Evolutionary conservation across 2,113 vertebrate genomes (phyloP), one percentile per base, ranked within the genome.

Genomic region (Eurypyga helias): DNA sequence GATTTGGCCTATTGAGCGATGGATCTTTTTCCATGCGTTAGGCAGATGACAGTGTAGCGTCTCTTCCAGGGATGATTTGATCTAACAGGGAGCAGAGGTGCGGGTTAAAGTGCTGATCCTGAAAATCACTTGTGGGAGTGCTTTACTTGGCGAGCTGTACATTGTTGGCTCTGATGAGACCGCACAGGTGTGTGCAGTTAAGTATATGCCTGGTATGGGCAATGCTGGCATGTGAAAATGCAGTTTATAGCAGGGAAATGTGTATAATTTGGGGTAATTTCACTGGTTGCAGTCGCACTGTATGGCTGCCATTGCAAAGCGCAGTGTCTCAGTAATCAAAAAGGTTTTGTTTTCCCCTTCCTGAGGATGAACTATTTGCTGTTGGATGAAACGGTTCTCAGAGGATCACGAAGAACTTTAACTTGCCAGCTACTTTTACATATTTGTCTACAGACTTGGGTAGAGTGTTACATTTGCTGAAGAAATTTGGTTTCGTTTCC

Each of bases 371-470:
- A 67, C 95, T 97, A 38, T 81, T 92, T 82, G 79, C 65, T 95
- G 15, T 76, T 87, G 69, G 57, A 69, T 67, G 41, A 83, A 84
- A 96, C 2, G 0, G 17, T 92, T 89, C 94, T 87, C 80, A 79
- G 62, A 76, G 89, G 81, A 87, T 41, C n/a, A 34, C 1, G 1
- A 64, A 21, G 79, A 93, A 72, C 70, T 89, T 95, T 72, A 94
- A 87, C 80, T 90, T 64, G 25, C 85, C 80, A 79, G 58, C 60
- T 84, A 89, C 76, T 93, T 95, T 65, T 90, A 76, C 66, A 61
- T 97, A 89, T 91, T 96, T 95, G 80, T n/a, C 87, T 93, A 69
- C 91, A 95, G 77, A 89, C 65, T 89, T 91, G 24, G 69, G 69
- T 89, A 84, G 45, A 87, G 45, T 84, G 69, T 92, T 97, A 54